These are phyloP conservation scores for Thera britannica DNA, from an alignment of 2,888 invertebrate species.

Conservation along the genomic window DNA sequence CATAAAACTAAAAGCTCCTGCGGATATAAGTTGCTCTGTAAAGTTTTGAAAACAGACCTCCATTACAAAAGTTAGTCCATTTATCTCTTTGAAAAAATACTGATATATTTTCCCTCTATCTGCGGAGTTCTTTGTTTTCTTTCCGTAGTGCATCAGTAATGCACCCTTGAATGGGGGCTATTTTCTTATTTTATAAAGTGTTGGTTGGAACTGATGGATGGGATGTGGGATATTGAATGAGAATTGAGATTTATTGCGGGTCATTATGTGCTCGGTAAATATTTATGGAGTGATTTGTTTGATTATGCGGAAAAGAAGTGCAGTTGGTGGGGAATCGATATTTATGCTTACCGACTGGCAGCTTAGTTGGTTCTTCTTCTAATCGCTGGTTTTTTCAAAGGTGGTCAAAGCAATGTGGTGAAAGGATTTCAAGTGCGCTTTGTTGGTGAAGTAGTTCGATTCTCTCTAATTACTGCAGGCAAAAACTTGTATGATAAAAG, in stretches of 20 bases:
- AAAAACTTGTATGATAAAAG: too few species aligned
- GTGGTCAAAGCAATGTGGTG: too few species aligned
- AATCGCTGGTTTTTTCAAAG: too few species aligned
- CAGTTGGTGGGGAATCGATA: conserved; percentile 15
- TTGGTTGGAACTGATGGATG: conserved; percentile 62
- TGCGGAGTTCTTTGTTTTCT: conserved; percentile 54
- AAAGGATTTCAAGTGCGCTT: too few species aligned
- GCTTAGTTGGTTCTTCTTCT: background rate
- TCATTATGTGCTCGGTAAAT: conserved; percentile 43
- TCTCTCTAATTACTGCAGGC: too few species aligned
- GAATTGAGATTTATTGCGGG: conserved; percentile 68
- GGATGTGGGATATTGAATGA: conserved; percentile 61
- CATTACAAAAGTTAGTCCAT: conserved; percentile 51
- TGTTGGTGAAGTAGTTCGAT: background rate
- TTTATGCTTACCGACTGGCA: background rate
- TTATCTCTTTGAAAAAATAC: conserved; percentile 27
- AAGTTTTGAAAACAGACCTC: conserved; percentile 25
- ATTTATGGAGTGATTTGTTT: conserved; percentile 41
- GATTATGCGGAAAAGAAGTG: conserved; percentile 17
- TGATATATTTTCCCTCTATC: conserved; percentile 45
- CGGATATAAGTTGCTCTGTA: conserved; percentile 17
- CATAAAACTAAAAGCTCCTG: background rate
- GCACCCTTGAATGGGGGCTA: conserved; percentile 66
- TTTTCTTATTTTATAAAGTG: conserved; percentile 63
- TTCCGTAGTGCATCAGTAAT: conserved; percentile 66